Conservation (phyloP, 2,888 invertebrate genomes). For the Choreutis nemorana region DNA sequence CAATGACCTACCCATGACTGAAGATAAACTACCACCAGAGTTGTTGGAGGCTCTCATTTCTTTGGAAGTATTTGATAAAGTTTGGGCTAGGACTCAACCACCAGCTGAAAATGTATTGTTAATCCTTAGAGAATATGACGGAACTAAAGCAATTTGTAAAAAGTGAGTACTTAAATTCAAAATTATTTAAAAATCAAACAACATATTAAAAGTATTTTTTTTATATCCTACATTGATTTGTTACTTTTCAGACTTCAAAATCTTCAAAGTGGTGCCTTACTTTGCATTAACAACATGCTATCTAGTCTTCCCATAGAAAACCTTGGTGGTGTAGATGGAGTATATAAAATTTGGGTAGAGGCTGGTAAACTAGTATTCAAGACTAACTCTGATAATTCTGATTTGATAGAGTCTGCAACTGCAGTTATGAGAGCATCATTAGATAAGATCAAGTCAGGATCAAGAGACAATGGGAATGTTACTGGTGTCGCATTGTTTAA, state of each 20-base stretch:
- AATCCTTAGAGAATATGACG: slow-evolving; percentile 59
- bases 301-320: slow-evolving; percentile 67
- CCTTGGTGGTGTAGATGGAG: slow-evolving; percentile 69
- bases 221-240: neutral
- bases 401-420: slow-evolving; percentile 73
- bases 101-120: slow-evolving; percentile 64
- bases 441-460: slow-evolving; percentile 67
- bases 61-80: slow-evolving; percentile 67
- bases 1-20: slow-evolving; percentile 33
- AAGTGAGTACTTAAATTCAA: slow-evolving; percentile 59
- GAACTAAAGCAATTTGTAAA: slow-evolving; percentile 49
- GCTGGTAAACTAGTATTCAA: slow-evolving; percentile 71
- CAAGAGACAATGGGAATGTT: slow-evolving; percentile 23
- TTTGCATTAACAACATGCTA: slow-evolving; percentile 76
- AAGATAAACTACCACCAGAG: slow-evolving; percentile 63
- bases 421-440: slow-evolving; percentile 78
- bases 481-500: slow-evolving; percentile 50
- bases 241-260: slow-evolving; percentile 48
- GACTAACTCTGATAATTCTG: slow-evolving; percentile 49
- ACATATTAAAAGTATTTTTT: neutral
- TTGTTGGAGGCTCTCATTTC: slow-evolving; percentile 69
- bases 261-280: slow-evolving; percentile 70
- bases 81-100: slow-evolving; percentile 57
- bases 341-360: slow-evolving; percentile 72
- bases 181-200: neutral